Evolutionary conservation across 2,888 invertebrate genomes (phyloP).

Genomic region (Corythucha ciliata): DNA sequence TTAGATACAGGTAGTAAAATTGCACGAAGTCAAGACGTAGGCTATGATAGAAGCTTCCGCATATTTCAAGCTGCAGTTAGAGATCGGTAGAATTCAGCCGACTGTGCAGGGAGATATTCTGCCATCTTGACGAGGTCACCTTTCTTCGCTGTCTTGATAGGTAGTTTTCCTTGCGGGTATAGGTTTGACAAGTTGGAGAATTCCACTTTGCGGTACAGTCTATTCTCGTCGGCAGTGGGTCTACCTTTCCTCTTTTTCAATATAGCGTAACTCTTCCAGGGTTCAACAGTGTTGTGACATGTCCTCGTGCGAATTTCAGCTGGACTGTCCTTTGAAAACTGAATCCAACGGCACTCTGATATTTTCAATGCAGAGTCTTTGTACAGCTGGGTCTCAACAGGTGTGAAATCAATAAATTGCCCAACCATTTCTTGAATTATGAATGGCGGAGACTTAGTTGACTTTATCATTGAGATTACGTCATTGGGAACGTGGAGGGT

Average conservation of each 20-base stretch:
- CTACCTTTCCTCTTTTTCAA: not conserved
- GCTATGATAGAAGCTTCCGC: too few species aligned
- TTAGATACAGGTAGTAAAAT: too few species aligned
- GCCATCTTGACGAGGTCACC: slow-evolving; percentile 11
- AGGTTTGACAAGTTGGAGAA: not conserved
- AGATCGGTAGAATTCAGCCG: too few species aligned
- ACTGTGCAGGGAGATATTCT: slow-evolving; percentile 11
- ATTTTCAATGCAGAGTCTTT: slow-evolving; percentile 5
- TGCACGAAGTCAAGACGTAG: too few species aligned
- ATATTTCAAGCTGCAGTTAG: too few species aligned
- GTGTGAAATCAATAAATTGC: slow-evolving; percentile 1
- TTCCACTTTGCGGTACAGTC: slow-evolving; percentile 8
- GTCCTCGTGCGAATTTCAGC: not conserved
- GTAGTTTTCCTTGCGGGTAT: slow-evolving; percentile 12
- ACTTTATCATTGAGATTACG: slow-evolving; percentile 14
- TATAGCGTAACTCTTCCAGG: not conserved
- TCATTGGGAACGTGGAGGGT: slow-evolving; percentile 22
- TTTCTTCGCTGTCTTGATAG: slow-evolving; percentile 6
- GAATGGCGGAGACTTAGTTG: not conserved
- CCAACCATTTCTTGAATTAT: slow-evolving; percentile 4
- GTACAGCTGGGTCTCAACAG: slow-evolving; percentile 2
- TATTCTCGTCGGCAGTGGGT: not conserved
- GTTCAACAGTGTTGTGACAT: slow-evolving; percentile 4
- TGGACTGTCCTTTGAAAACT: slow-evolving; percentile 5
- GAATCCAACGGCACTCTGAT: slow-evolving; percentile 3